Base-by-base conservation (phyloP, 2,888 invertebrate genomes). In the Holacanthella duospinosa region DNA sequence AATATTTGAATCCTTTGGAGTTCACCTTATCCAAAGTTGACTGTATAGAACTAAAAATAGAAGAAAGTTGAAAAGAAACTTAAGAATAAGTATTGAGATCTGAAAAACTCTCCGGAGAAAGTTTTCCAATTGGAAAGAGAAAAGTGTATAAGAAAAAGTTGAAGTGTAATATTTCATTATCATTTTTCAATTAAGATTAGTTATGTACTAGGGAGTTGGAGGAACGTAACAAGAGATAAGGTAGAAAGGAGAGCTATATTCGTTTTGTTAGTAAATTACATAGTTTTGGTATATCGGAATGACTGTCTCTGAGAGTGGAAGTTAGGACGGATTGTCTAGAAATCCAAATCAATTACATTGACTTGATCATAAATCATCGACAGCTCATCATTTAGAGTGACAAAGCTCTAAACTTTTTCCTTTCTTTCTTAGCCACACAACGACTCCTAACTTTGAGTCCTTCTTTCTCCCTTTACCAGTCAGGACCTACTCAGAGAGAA, bases 261-360 rank as follows among this genome's bases (percentile, higher is more conserved):
- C 6, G 36, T 36, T 36, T 36, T 36, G n/a, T n/a, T n/a, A n/a
- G n/a, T n/a, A n/a, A n/a, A n/a, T n/a, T n/a, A n/a, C n/a, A n/a
- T n/a, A n/a, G n/a, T n/a, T n/a, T n/a, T n/a, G n/a, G n/a, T n/a
- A n/a, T n/a, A 36, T 16, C 36, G 16, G 9, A 9, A 36, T 16
- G 36, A 36, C 48, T 48, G 4, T 48, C 48, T n/a, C 12, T 16
- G 29, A 19, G 2, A 12, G 29, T 24, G n/a, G n/a, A 57, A 57
- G 57, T 57, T 57, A 29, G 29, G 57, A 57, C 24, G 70, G 71
- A 71, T 71, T 71, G 70, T 70, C 69, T 67, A 55, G 55, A 70
- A 71, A 71, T 70, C 69, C 67, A 66, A 70, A 72, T 72, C 71
- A 72, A 72, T 72, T 72, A 70, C 68, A 68, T 62, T 68, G 67